Evolutionary conservation across 2,113 vertebrate species (phyloP), one percentile per base, ranked within the genome.

Genomic region (Panthera leo): DNA sequence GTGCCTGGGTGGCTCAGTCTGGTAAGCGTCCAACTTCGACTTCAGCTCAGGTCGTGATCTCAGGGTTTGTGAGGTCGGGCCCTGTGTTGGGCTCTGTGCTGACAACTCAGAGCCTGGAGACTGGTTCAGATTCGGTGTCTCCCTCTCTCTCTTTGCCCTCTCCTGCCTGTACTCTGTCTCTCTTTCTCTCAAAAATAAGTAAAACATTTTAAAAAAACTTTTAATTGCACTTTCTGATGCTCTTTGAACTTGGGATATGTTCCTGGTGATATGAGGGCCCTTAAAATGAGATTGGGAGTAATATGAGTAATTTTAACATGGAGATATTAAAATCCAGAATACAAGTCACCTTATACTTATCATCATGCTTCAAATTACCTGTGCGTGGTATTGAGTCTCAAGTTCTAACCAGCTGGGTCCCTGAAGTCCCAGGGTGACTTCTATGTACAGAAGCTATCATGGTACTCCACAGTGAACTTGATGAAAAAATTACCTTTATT

Each of bases 381-480:
- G 0, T 53, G 25, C 11, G 3, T 13, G 13, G 6, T 6, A 2
- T 1, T 84, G 34, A 39, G 25, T 36, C 23, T 48, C 36, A 39
- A 31, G 25, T 79, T 27, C 13, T 42, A 71, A 25, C 15, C 13
- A 3, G 21, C 42, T 23, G 18, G 5, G 4, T 29, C 15, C 0
- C 19, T 25, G 23, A 34, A 7, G 5, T 70, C 2, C 7, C 3
- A 5, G 10, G 15, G 29, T 27, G 25, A 65, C 5, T 9, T 42
- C 5, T 19, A 0, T 68, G 19, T n/a, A 21, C 1, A 55, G 39
- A 88, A 7, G 7, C 7, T 2, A 65, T 4, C n/a, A 42, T 27
- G 34, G 23, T 42, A 51, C 5, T 85, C 29, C n/a, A 12, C 25
- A 67, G 0, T 16, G 4, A 5, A 36, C 0, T 51, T 63, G 14